A percentile compares a stretch with the other conserved stretches of the same genome.
phyloP scores from a whole-genome alignment of 2,797 vertebrate genomes.

The Paramormyrops hopkinsi region DNA sequence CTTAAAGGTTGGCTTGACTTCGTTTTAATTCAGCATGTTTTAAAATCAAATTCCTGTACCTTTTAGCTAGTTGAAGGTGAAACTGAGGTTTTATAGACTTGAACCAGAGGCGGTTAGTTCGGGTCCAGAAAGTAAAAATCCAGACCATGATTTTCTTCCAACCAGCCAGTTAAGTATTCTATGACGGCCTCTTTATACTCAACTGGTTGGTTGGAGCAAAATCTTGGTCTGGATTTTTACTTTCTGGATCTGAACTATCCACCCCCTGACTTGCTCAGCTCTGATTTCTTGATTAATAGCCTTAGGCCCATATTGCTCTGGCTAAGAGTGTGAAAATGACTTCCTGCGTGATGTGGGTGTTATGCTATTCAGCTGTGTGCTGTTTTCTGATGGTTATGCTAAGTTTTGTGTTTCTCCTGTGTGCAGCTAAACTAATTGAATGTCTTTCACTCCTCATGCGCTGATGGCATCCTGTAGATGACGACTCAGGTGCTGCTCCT shows the following conservation, averaged over 20 bases:
- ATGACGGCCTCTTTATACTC: neutral
- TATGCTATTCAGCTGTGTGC: neutral
- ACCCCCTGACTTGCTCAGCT: neutral
- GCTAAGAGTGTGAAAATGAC: neutral
- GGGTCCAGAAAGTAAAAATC: neutral
- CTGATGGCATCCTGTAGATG: constrained; percentile 61
- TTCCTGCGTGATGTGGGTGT: neutral
- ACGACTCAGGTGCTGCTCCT: constrained; percentile 85
- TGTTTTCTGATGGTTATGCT: neutral
- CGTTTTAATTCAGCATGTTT: neutral
- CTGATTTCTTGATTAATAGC: neutral
- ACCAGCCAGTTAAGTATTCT: neutral
- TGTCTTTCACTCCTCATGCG: neutral
- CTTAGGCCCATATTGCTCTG: neutral
- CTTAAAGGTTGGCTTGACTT: neutral
- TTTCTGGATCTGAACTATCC: neutral
- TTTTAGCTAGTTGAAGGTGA: neutral
- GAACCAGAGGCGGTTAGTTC: neutral
- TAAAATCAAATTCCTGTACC: neutral
- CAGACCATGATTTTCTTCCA: neutral
- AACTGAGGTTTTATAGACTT: neutral
- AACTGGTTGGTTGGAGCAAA: neutral
- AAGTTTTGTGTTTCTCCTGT: neutral
- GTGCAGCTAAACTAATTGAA: neutral
- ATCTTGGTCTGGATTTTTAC: neutral